Percentiles rank a stretch among this genome's conserved stretches.
These are phyloP conservation scores for Aphodius sticticus DNA, from an alignment of 2,888 invertebrate genomes.

Conservation along the genomic window DNA sequence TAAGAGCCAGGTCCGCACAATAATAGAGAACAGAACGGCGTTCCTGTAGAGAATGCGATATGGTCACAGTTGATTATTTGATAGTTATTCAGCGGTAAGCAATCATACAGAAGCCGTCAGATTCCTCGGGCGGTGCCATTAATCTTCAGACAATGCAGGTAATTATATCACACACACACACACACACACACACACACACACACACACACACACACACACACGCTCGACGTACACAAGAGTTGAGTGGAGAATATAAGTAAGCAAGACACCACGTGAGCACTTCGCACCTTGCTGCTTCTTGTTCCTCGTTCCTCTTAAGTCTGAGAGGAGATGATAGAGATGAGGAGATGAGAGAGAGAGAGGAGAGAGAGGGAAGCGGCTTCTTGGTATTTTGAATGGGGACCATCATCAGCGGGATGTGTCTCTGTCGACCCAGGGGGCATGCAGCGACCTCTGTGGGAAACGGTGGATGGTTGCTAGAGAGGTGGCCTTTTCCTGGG, in stretches of 20 bases:
- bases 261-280: not conserved
- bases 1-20: constrained; percentile 11
- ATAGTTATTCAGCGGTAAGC: constrained; percentile 51
- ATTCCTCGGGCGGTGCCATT: constrained; percentile 56
- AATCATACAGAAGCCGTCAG: constrained; percentile 59
- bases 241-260: not conserved
- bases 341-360: too few species aligned
- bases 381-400: not conserved
- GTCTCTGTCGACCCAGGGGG: constrained; percentile 4
- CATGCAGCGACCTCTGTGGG: not conserved
- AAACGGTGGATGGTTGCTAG: not conserved
- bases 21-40: constrained; percentile 8
- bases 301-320: not conserved
- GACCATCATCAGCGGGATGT: not conserved
- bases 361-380: not conserved
- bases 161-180: constrained; percentile 55
- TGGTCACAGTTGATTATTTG: constrained; percentile 56
- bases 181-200: constrained; percentile 11
- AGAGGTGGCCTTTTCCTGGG: not conserved
- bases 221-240: not conserved
- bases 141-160: constrained; percentile 59
- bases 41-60: constrained; percentile 23
- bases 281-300: not conserved
- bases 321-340: not conserved
- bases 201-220: constrained; percentile 36